phyloP scores from a whole-genome alignment of 2,888 invertebrate species.

The Lithosia quadra region DNA sequence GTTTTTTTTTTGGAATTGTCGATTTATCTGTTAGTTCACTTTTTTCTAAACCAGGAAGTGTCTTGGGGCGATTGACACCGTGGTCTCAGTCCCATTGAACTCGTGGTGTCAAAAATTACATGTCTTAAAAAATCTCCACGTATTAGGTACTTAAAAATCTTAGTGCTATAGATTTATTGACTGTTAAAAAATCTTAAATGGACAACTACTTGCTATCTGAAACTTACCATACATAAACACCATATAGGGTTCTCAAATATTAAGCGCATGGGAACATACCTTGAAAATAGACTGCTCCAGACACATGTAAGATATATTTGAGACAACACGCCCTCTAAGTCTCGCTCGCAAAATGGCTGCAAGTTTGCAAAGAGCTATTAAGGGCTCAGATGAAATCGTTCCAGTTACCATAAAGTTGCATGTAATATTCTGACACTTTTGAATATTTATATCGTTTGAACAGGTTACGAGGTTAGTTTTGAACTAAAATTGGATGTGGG shows the following conservation, averaged over 20 bases:
- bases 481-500: neutral
- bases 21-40: too few relatives aligned
- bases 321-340: slow-evolving; percentile 5
- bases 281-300: slow-evolving; percentile 13
- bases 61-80: too few relatives aligned
- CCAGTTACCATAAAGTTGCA: slow-evolving; percentile 16
- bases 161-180: too few relatives aligned
- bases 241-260: neutral
- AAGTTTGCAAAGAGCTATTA: slow-evolving; percentile 30
- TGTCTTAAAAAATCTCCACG: too few relatives aligned
- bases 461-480: too few relatives aligned
- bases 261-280: neutral
- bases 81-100: too few relatives aligned
- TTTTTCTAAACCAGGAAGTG: too few relatives aligned
- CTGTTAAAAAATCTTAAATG: neutral
- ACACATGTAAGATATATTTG: slow-evolving; percentile 30
- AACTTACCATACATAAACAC: neutral
- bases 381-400: slow-evolving; percentile 6
- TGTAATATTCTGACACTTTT: slow-evolving; percentile 12
- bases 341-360: slow-evolving; percentile 22
- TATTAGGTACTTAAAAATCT: too few relatives aligned
- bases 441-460: neutral
- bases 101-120: too few relatives aligned
- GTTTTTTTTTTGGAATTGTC: too few relatives aligned
- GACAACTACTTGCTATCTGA: neutral